Conservation (phyloP, 2,113 vertebrate species). For the Zosterops hypoxanthus region DNA sequence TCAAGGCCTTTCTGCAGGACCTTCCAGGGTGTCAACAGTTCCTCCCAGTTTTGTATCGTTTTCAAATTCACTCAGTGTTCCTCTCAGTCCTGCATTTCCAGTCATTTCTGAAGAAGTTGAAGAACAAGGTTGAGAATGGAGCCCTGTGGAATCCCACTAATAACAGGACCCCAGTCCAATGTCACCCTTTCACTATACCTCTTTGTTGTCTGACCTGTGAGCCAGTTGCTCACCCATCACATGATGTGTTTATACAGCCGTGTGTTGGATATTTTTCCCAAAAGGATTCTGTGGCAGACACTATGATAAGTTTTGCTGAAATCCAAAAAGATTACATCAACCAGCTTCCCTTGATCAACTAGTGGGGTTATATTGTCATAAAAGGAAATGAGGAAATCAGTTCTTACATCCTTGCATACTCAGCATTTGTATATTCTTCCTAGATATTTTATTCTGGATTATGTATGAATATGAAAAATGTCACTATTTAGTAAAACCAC, state of each 20-base stretch:
- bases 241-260: not conserved
- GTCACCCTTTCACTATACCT: not conserved
- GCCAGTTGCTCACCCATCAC: not conserved
- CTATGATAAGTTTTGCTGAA: not conserved
- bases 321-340: not conserved
- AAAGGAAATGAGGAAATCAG: not conserved
- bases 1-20: not conserved
- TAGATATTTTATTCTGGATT: not conserved
- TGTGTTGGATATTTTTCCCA: not conserved
- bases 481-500: not conserved
- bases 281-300: not conserved
- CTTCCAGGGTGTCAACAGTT: not conserved
- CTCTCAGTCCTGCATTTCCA: not conserved
- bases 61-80: not conserved
- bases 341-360: not conserved
- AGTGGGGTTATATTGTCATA: accelerated
- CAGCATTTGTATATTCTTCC: not conserved
- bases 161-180: too few species aligned
- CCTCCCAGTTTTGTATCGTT: not conserved
- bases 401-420: not conserved
- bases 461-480: not conserved
- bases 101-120: not conserved
- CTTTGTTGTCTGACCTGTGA: not conserved
- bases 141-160: not conserved
- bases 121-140: not conserved